Percentiles rank a stretch among this genome's conserved stretches.
Evolutionary conservation across 2,888 invertebrate genomes (phyloP).

Genomic region (Epinotia nisella): DNA sequence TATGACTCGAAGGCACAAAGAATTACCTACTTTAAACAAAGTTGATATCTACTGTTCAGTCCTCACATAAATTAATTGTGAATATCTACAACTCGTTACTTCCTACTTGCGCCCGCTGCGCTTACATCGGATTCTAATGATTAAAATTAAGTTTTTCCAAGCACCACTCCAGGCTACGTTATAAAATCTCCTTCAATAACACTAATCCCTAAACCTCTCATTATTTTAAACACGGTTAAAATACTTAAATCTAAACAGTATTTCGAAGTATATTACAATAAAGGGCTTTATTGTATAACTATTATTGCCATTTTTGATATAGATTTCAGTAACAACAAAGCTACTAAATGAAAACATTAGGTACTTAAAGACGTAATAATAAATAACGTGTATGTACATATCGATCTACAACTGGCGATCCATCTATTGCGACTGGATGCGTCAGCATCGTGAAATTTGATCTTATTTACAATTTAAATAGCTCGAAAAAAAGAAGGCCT

Average conservation of each 20-base stretch:
- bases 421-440: slow-evolving; percentile 66
- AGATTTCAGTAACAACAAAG: slow-evolving; percentile 58
- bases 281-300: slow-evolving; percentile 74
- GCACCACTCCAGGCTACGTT: slow-evolving; percentile 67
- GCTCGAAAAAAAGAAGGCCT: slow-evolving; percentile 72
- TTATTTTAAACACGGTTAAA: slow-evolving; percentile 65
- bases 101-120: slow-evolving; percentile 13
- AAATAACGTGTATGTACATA: slow-evolving; percentile 51
- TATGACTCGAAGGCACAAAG: slow-evolving; percentile 83
- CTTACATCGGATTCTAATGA: slow-evolving; percentile 42
- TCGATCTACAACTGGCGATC: slow-evolving; percentile 54
- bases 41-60: slow-evolving; percentile 61
- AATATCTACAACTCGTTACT: slow-evolving; percentile 49
- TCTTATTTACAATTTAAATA: slow-evolving; percentile 80
- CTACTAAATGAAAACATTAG: slow-evolving; percentile 60
- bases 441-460: slow-evolving; percentile 68
- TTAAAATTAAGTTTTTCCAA: slow-evolving; percentile 62
- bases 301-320: slow-evolving; percentile 80
- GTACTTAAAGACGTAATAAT: slow-evolving; percentile 65
- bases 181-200: slow-evolving; percentile 64
- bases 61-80: slow-evolving; percentile 60
- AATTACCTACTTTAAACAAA: slow-evolving; percentile 60
- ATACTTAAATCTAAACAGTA: slow-evolving; percentile 66
- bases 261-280: slow-evolving; percentile 76
- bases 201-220: slow-evolving; percentile 72